Conservation (phyloP, 2,797 vertebrate species). For the Chiloscyllium punctatum region DNA sequence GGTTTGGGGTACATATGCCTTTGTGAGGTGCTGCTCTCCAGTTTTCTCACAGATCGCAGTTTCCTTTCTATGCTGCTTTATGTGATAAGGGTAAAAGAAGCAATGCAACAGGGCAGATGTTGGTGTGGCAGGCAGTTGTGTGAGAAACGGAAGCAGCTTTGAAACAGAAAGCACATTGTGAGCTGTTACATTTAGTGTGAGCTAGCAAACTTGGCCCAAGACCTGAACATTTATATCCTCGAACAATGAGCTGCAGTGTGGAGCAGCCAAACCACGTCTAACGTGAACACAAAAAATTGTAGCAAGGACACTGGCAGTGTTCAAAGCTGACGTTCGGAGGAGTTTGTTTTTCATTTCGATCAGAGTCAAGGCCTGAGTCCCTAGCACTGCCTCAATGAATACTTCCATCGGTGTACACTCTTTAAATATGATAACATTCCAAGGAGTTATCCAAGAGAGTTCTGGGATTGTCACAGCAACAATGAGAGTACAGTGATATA, state of each 20-base stretch:
- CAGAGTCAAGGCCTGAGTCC: not conserved
- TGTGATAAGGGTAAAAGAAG: not conserved
- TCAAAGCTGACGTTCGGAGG: not conserved
- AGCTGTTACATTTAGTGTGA: not conserved
- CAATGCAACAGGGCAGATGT: not conserved
- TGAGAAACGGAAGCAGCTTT: not conserved
- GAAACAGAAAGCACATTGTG: constrained; percentile 3
- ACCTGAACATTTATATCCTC: not conserved
- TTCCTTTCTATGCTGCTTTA: not conserved
- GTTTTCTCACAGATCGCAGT: not conserved
- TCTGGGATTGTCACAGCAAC: no score
- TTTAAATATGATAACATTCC: not conserved
- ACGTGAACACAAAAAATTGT: not conserved
- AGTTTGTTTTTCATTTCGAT: not conserved
- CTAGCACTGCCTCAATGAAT: not conserved
- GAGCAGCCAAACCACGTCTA: not conserved
- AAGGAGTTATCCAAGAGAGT: no score
- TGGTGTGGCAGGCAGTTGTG: not conserved
- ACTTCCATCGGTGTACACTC: not conserved
- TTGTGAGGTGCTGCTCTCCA: not conserved
- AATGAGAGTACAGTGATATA: no score
- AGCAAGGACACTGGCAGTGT: not conserved
- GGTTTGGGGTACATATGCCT: not conserved
- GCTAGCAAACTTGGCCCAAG: constrained; percentile 4
- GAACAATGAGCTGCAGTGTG: constrained; percentile 20